Conservation (phyloP, 2,797 vertebrate genomes). For the Cryptoblepharus egeriae region DNA sequence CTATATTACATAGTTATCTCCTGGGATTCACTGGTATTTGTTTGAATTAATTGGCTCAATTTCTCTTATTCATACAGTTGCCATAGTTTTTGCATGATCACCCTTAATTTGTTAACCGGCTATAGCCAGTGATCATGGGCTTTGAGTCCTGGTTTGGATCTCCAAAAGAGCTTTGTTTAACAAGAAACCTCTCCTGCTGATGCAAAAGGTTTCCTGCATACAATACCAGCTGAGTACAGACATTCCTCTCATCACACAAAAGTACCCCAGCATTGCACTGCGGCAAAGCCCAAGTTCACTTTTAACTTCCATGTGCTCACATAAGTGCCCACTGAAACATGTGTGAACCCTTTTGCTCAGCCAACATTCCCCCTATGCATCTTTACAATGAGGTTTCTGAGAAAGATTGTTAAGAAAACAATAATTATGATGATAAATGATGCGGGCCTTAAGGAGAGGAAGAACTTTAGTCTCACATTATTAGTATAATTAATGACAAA, state of each 20-base stretch:
- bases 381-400: slow-evolving; percentile 18
- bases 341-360: not conserved
- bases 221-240: not conserved
- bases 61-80: not conserved
- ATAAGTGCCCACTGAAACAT: not conserved
- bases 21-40: not conserved
- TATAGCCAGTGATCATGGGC: not conserved
- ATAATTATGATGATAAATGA: slow-evolving; percentile 51
- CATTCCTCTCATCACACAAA: not conserved
- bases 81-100: not conserved
- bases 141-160: not conserved
- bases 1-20: not conserved
- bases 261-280: not conserved
- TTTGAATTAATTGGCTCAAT: not conserved
- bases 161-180: not conserved
- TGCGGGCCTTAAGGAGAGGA: slow-evolving; percentile 45
- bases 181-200: not conserved
- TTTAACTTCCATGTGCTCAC: not conserved
- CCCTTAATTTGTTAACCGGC: not conserved
- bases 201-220: not conserved
- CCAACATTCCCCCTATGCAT: not conserved
- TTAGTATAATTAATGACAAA: slow-evolving; percentile 5
- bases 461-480: slow-evolving; percentile 26
- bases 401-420: slow-evolving; percentile 35
- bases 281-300: not conserved